phyloP scores from a whole-genome alignment of 2,797 vertebrate genomes.

The Poeciliopsis turneri region DNA sequence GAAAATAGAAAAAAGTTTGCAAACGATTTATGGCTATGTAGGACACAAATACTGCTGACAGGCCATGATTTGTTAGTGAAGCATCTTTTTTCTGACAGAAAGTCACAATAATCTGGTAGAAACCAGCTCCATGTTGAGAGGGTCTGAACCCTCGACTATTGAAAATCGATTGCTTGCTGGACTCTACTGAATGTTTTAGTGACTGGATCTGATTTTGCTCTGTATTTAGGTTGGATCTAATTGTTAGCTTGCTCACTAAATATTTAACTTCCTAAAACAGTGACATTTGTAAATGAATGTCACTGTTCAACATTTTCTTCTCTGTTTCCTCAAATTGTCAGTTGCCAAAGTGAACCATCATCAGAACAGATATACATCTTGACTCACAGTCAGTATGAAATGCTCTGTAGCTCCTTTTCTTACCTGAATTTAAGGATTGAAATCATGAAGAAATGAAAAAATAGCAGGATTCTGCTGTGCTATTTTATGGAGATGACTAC shows the following conservation, averaged over 20 bases:
- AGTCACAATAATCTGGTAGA: too few species aligned
- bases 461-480: neutral
- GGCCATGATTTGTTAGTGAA: neutral
- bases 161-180: too few species aligned
- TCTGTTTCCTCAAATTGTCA: neutral
- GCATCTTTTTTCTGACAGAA: neutral
- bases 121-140: too few species aligned
- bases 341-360: neutral
- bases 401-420: neutral
- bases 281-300: neutral
- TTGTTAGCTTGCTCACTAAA: too few species aligned
- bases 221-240: too few species aligned
- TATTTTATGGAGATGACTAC: neutral
- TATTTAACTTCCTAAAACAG: too few species aligned
- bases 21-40: neutral
- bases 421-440: neutral
- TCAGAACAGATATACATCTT: neutral
- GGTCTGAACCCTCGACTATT: too few species aligned
- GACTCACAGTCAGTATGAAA: neutral
- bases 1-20: neutral
- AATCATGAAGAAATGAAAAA: neutral
- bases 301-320: neutral
- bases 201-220: too few species aligned
- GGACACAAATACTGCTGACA: neutral
- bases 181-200: too few species aligned